Conservation (phyloP, 2,888 invertebrate species). For the Parnassius smintheus region DNA sequence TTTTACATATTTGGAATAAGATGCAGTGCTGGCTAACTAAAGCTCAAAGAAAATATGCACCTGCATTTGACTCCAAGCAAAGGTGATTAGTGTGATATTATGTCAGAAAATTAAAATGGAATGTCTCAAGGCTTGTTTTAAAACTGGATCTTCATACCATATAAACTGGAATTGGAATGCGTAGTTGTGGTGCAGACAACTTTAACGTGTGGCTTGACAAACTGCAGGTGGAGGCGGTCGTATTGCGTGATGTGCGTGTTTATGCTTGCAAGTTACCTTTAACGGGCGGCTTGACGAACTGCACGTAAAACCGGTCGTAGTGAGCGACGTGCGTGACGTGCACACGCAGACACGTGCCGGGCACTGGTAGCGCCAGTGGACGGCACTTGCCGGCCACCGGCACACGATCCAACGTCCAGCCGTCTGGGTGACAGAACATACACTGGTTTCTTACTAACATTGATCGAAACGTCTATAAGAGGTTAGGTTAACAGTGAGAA, state of each 20-base stretch:
- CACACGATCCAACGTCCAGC: constrained; percentile 68
- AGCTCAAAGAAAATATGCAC: too few species aligned
- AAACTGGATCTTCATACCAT: too few species aligned
- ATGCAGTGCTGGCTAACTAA: too few species aligned
- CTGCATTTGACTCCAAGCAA: too few species aligned
- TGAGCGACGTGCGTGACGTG: constrained; percentile 58
- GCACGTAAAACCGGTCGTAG: constrained; percentile 63
- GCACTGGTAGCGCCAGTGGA: constrained; percentile 53
- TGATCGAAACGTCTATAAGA: too few species aligned
- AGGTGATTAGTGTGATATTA: too few species aligned
- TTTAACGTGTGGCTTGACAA: constrained; percentile 35
- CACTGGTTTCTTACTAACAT: not conserved
- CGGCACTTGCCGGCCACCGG: constrained; percentile 45
- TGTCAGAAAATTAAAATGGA: too few species aligned
- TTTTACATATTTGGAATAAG: too few species aligned
- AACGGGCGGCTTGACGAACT: constrained; percentile 40
- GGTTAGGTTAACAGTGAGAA: too few species aligned
- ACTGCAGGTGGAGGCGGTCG: constrained; percentile 61
- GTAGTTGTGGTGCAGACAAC: not conserved
- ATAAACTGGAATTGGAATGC: not conserved
- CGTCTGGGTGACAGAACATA: constrained; percentile 45
- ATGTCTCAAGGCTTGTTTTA: too few species aligned
- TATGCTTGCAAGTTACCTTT: constrained; percentile 7
- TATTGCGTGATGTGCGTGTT: constrained; percentile 54
- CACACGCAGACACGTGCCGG: constrained; percentile 52